These are phyloP conservation scores for Meriones unguiculatus DNA, from an alignment of 2,113 vertebrate species.

Conservation along the genomic window DNA sequence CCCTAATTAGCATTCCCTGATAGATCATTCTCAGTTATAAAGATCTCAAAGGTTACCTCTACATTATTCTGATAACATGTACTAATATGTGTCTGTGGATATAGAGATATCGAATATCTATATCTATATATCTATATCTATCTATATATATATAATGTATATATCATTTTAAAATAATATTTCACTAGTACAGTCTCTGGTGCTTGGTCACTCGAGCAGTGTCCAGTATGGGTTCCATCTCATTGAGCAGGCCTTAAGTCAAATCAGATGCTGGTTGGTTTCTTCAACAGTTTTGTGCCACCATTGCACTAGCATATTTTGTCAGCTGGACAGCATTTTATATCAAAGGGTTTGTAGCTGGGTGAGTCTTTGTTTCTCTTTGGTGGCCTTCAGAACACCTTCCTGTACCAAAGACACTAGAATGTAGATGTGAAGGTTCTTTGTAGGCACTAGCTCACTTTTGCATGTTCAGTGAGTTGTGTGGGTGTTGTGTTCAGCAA, in stretches of 20 bases:
- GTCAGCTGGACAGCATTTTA: neutral
- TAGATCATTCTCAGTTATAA: neutral
- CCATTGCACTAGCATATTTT: neutral
- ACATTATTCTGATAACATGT: neutral
- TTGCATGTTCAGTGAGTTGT: neutral
- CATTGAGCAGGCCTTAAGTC: neutral
- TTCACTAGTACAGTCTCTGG: too few species aligned
- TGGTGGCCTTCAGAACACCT: neutral
- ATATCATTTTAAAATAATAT: neutral
- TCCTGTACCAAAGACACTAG: neutral
- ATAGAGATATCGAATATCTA: neutral
- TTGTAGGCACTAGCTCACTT: neutral
- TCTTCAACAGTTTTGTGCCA: neutral
- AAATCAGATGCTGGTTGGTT: neutral
- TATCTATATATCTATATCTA: too few species aligned
- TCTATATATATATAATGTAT: too few species aligned
- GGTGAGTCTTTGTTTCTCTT: neutral
- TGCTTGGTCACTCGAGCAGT: too few species aligned
- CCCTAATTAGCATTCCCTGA: neutral
- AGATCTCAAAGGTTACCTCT: neutral
- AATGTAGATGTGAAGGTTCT: neutral
- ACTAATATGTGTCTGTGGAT: neutral
- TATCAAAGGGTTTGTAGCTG: neutral
- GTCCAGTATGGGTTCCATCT: too few species aligned
- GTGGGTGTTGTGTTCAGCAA: neutral